A percentile compares a stretch with the other conserved stretches of the same genome.
These are phyloP conservation scores for Lithobates pipiens DNA, from an alignment of 2,797 vertebrate genomes.

Conservation along the genomic window DNA sequence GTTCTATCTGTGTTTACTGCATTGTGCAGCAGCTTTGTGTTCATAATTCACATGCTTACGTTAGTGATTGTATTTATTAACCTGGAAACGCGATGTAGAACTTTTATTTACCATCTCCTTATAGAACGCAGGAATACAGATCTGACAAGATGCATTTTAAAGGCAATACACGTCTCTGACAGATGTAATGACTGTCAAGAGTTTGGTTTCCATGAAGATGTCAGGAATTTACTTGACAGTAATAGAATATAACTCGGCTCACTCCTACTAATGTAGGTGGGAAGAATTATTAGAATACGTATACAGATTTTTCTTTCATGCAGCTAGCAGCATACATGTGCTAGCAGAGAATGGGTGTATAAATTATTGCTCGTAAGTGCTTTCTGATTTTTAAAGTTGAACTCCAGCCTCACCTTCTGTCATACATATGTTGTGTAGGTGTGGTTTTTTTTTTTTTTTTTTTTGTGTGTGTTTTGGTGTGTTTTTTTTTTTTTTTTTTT, in stretches of 20 bases:
- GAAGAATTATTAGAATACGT: not conserved
- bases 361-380: too few species aligned
- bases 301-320: too few species aligned
- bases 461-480: too few species aligned
- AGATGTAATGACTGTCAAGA: not conserved
- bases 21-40: not conserved
- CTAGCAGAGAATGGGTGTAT: too few species aligned
- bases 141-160: not conserved
- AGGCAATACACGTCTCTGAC: not conserved
- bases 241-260: not conserved
- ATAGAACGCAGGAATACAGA: not conserved
- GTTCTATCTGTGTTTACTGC: not conserved
- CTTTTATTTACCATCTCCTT: not conserved
- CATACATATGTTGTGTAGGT: too few species aligned
- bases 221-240: not conserved
- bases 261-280: not conserved
- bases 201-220: constrained; percentile 38
- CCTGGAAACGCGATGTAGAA: not conserved
- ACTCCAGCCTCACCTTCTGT: too few species aligned
- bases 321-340: too few species aligned
- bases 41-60: too few species aligned
- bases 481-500: too few species aligned
- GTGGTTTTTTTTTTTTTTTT: too few species aligned
- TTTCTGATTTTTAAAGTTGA: too few species aligned
- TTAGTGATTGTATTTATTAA: not conserved